These are phyloP conservation scores for Thymelicus lineola DNA, from an alignment of 2,888 invertebrate genomes.

Conservation along the genomic window DNA sequence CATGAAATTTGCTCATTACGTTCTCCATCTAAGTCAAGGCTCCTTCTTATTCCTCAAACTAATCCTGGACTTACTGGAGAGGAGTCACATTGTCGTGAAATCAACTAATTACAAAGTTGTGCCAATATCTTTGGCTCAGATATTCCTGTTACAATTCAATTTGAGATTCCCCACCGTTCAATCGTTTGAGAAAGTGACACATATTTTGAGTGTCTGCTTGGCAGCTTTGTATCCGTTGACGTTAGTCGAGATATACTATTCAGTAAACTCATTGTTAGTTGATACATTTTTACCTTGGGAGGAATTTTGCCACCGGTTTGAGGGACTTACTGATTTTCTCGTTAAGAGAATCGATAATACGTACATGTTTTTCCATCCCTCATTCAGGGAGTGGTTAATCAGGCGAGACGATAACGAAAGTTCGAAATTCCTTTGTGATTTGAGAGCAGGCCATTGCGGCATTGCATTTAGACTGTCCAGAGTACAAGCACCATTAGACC, in stretches of 20 bases:
- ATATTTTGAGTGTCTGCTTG: constrained; percentile 95
- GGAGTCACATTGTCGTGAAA: constrained; percentile 96
- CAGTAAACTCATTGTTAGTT: constrained; percentile 94
- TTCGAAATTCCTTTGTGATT: constrained; percentile 96
- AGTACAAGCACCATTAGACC: constrained; percentile 93
- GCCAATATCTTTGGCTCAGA: constrained; percentile 94
- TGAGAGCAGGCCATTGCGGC: constrained; percentile 95
- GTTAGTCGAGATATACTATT: constrained; percentile 95
- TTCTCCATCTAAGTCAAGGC: constrained; percentile 93
- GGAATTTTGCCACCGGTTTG: constrained; percentile 95
- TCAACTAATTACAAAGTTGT: constrained; percentile 97
- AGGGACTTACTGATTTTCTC: constrained; percentile 93
- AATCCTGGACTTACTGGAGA: constrained; percentile 95
- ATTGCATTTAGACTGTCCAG: constrained; percentile 96
- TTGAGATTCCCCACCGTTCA: constrained; percentile 95
- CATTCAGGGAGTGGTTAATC: constrained; percentile 98
- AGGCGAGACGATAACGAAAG: constrained; percentile 94
- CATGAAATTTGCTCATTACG: constrained; percentile 93
- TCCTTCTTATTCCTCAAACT: constrained; percentile 97
- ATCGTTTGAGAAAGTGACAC: constrained; percentile 95
- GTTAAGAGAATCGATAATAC: constrained; percentile 96
- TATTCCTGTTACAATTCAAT: constrained; percentile 96
- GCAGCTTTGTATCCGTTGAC: constrained; percentile 96
- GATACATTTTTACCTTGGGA: constrained; percentile 94
- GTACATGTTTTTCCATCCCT: constrained; percentile 99